Percentiles rank a stretch among this genome's conserved stretches.
Conservation (phyloP, 2,113 vertebrate genomes). For the Apaloderma vittatum region DNA sequence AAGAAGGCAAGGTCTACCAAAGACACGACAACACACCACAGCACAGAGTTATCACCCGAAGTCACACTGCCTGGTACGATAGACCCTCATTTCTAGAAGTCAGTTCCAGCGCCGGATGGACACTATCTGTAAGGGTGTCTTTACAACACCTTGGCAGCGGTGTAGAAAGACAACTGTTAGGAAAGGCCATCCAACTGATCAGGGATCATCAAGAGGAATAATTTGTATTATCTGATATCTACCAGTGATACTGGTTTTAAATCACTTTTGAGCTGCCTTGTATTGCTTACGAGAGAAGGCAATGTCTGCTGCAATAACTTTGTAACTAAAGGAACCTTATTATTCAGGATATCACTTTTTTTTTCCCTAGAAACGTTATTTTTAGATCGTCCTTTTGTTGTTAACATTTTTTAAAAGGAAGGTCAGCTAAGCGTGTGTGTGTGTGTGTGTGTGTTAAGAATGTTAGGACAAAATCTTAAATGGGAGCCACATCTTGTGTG, state of each 20-base stretch:
- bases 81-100: not conserved
- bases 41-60: not conserved
- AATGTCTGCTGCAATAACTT: not conserved
- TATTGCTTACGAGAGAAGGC: not conserved
- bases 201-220: not conserved
- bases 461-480: not conserved
- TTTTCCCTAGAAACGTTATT: not conserved
- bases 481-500: not conserved
- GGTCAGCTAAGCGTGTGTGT: not conserved
- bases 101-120: not conserved
- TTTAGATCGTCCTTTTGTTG: not conserved
- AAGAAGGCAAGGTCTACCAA: not conserved
- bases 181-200: not conserved
- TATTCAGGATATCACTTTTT: not conserved
- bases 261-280: not conserved
- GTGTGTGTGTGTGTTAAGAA: not conserved
- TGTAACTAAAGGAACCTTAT: not conserved
- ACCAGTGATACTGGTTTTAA: not conserved
- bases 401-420: not conserved
- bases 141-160: not conserved
- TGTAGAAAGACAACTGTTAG: not conserved
- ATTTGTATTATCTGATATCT: not conserved
- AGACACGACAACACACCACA: not conserved
- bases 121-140: not conserved
- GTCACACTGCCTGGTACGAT: accelerated